Conservation (phyloP, 2,797 vertebrate genomes). For the Enteromius thamalakanensis region DNA sequence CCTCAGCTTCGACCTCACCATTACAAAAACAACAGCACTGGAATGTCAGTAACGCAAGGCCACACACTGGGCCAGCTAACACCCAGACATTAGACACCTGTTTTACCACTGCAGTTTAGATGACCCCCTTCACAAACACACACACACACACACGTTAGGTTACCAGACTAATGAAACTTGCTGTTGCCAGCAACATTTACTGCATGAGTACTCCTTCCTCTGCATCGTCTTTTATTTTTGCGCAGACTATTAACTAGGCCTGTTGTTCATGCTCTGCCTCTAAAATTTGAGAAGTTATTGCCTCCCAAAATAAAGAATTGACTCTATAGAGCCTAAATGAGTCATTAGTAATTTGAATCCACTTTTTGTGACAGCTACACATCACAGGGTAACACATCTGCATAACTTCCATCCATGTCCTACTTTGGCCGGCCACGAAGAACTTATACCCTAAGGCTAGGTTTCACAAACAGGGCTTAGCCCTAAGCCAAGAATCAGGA, state of each 20-base stretch:
- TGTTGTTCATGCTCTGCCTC: background rate
- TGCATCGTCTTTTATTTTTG: background rate
- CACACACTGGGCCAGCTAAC: constrained; percentile 43
- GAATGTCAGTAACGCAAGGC: constrained; percentile 71
- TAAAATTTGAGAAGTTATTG: background rate
- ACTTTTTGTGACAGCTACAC: no score
- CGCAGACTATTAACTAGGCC: background rate
- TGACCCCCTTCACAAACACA: background rate
- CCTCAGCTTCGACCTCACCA: constrained; percentile 55
- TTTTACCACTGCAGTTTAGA: constrained; percentile 56
- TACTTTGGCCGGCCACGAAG: no score
- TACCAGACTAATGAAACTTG: background rate
- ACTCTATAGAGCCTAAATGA: no score
- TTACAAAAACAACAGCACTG: constrained; percentile 66
- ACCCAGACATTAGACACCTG: constrained; percentile 66
- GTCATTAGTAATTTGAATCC: no score
- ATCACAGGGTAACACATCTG: no score
- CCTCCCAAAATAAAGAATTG: no score
- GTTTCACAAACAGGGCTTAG: no score
- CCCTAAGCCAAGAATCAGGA: no score
- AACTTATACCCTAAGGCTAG: no score
- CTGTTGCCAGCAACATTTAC: background rate
- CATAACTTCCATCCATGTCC: no score
- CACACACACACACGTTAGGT: background rate
- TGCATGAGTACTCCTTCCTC: background rate